Evolutionary conservation across 2,113 vertebrate species (phyloP).

Genomic region (Eidolon helvum): DNA sequence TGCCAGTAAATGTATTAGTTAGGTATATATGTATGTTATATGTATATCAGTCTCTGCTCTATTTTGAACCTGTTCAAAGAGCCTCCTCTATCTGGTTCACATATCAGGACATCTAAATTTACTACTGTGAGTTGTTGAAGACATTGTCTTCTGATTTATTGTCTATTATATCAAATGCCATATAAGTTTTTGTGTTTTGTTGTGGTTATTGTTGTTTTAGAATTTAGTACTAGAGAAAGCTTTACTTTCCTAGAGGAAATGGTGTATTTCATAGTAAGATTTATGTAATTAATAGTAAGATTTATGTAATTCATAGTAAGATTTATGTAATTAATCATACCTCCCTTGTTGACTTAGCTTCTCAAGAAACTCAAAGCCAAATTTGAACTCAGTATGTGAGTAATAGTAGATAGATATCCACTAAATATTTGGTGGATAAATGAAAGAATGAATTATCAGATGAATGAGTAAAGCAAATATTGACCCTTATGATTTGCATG

Average conservation of each 20-base stretch:
- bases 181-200: neutral
- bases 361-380: neutral
- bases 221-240: neutral
- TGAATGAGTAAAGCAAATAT: neutral
- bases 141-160: neutral
- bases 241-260: neutral
- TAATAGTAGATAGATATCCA: neutral
- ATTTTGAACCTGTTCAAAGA: neutral
- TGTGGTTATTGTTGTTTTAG: neutral
- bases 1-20: neutral
- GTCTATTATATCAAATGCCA: neutral
- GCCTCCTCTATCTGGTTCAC: neutral
- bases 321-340: neutral
- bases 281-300: neutral
- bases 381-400: neutral
- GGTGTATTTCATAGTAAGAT: neutral
- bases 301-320: neutral
- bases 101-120: neutral
- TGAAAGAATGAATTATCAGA: neutral
- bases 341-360: neutral
- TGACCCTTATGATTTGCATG: neutral
- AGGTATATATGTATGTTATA: neutral
- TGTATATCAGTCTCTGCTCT: neutral
- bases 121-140: neutral
- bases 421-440: neutral